phyloP scores from a whole-genome alignment of 2,797 vertebrate genomes.

The Euphonia xanthogaster region DNA sequence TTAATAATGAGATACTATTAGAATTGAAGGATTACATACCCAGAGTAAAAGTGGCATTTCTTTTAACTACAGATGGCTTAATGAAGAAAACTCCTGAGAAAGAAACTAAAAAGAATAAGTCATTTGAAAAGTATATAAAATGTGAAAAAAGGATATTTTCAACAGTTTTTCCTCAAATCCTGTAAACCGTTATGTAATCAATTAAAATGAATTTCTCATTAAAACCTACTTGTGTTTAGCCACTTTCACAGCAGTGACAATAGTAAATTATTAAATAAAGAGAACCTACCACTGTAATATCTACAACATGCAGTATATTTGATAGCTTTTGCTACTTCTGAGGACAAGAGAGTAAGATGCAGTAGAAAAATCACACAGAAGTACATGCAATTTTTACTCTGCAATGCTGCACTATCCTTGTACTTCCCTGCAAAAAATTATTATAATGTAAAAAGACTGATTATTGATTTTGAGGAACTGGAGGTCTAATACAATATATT shows the following conservation, averaged over 20 bases:
- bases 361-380: neutral
- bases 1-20: neutral
- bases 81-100: neutral
- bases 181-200: neutral
- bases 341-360: neutral
- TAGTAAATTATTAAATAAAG: neutral
- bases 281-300: neutral
- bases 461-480: neutral
- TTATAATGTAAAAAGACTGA: neutral
- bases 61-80: neutral
- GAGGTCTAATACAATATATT: neutral
- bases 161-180: neutral
- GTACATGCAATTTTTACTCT: neutral
- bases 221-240: neutral
- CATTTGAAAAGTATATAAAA: neutral
- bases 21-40: neutral
- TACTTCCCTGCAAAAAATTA: neutral
- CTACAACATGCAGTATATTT: neutral
- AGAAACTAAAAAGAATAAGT: neutral
- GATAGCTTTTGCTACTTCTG: neutral
- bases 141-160: neutral
- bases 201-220: neutral
- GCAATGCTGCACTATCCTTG: neutral
- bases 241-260: neutral
- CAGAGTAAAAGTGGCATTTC: neutral